Evolutionary conservation across 2,888 invertebrate species (phyloP), one percentile per base, ranked within the genome.

Genomic region (Orthosia gracilis): DNA sequence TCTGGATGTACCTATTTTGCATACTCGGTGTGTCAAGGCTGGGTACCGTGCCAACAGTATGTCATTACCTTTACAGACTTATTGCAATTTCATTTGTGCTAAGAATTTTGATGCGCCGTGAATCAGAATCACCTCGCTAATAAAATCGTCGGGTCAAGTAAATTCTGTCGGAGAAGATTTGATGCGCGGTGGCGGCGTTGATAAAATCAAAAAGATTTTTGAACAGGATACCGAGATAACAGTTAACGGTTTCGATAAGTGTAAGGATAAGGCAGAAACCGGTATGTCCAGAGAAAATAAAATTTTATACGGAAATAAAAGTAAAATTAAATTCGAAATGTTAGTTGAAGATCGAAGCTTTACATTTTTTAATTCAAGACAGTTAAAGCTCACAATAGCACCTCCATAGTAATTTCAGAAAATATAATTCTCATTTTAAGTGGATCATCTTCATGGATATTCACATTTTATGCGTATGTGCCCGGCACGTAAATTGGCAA

Each of bases 1-100:
- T 73, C 73, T 78, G 72, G 68, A 73, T 78, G 66, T 64, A 69
- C 66, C 74, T 80, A 64, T 75, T 84, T 87, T 71, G 66, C 76
- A 83, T 87, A 85, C 70, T 75, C 65, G 77, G 78, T 85, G 82
- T 85, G 84, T 85, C 87, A 87, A 87, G 87, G 87, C 73, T 83
- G 78, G 82, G 74, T 78, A 74, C 69, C 15, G 72, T 73, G 71
- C 74, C 76, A 80, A 80, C 80, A 80, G 76, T 71, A 71, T 76
- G 80, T 80, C 70, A 80, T 84, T 81, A 82, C 84, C 76, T 84
- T 57, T 63, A 21, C 58, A 63, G 62, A 82, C 55, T 76, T 71
- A 80, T 66, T 75, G 70, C 76, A 64, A 69, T 80, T 75, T 82
- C 80, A 83, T 71, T 82, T 76, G 68, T 71, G 71, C 62, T 69